These are phyloP conservation scores for Tanypteryx hageni DNA, from an alignment of 2,888 invertebrate genomes.

Conservation along the genomic window DNA sequence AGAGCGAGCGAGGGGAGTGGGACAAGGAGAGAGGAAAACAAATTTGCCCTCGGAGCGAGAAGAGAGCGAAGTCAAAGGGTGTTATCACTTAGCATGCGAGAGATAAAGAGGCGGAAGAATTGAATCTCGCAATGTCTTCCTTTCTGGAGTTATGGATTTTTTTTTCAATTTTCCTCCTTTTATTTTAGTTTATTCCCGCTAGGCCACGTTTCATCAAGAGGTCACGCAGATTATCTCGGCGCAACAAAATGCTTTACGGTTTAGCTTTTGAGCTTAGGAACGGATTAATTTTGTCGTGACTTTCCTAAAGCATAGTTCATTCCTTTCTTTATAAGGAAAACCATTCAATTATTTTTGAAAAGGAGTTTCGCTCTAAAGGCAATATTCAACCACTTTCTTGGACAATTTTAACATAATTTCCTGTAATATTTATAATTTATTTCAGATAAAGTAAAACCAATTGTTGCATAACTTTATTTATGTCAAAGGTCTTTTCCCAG, in stretches of 20 bases:
- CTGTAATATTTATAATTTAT: no score
- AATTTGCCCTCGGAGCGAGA: conserved; percentile 13
- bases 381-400: no score
- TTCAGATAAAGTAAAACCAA: no score
- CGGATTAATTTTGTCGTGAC: not conserved
- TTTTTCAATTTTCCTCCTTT: not conserved
- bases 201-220: conserved; percentile 8
- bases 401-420: no score
- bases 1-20: not conserved
- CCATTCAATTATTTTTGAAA: no score
- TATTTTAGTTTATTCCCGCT: not conserved
- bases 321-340: no score
- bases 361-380: no score
- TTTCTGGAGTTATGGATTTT: conserved; percentile 2
- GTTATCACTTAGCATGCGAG: conserved; percentile 43
- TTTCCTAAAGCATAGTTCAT: no score
- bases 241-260: not conserved
- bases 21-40: not conserved
- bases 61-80: conserved; percentile 44
- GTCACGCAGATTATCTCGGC: conserved; percentile 1
- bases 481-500: no score
- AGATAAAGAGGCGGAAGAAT: conserved; percentile 22
- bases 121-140: conserved; percentile 37
- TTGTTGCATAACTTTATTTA: no score
- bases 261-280: not conserved